Evolutionary conservation across 2,797 vertebrate species (phyloP).

Genomic region (Xiphorhynchus erythropygius): DNA sequence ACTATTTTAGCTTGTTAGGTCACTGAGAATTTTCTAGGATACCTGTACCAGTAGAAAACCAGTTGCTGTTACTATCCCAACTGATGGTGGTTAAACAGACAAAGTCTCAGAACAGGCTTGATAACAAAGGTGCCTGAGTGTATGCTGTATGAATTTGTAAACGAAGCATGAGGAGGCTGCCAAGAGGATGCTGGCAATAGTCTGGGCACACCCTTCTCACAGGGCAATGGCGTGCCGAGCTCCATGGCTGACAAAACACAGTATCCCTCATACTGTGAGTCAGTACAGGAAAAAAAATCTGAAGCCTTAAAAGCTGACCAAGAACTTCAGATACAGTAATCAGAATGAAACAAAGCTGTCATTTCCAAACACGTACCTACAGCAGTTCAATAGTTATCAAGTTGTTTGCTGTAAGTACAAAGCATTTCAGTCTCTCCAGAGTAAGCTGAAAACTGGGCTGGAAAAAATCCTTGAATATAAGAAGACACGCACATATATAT

Average conservation of each 20-base stretch:
- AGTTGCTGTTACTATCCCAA: background rate
- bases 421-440: background rate
- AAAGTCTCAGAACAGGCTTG: accelerated
- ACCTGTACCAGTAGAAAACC: background rate
- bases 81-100: background rate
- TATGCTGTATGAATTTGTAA: background rate
- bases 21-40: background rate
- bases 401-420: background rate
- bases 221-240: accelerated
- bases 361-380: background rate
- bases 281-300: background rate
- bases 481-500: background rate
- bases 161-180: background rate
- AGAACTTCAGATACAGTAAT: background rate
- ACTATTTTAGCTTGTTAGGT: background rate
- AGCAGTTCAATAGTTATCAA: background rate
- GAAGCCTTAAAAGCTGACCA: background rate
- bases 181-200: background rate
- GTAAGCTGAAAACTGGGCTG: background rate
- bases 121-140: background rate
- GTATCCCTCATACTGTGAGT: background rate
- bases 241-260: accelerated
- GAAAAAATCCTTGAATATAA: background rate
- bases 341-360: background rate
- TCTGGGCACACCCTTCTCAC: background rate